Evolutionary conservation across 1,140 invertebrate species (phyloP).

Genomic region (Scaptomyza montana): DNA sequence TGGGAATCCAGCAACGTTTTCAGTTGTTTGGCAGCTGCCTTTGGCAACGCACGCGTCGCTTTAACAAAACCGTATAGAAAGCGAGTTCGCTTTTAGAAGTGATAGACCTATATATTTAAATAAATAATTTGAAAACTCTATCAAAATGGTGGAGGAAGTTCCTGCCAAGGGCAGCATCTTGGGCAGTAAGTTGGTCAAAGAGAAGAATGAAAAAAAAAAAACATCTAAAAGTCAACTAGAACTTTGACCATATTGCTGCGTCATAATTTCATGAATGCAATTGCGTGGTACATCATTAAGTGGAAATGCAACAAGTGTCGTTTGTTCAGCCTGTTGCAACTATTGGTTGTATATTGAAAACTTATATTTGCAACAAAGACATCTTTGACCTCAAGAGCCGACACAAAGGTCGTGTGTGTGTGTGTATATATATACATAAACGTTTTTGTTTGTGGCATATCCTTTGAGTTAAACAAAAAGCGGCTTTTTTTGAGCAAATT

Average conservation of each 20-base stretch:
- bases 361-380: constrained; percentile 13
- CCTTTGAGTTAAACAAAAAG: constrained; percentile 52
- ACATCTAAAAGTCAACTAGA: background rate
- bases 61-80: constrained; percentile 3
- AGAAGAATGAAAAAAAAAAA: background rate
- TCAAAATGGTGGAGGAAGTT: constrained; percentile 73
- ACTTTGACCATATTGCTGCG: background rate
- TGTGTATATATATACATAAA: constrained; percentile 3
- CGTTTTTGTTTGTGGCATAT: constrained; percentile 41
- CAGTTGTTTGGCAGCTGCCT: constrained; percentile 70
- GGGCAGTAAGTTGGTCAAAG: constrained; percentile 73
- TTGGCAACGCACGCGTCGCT: constrained; percentile 55
- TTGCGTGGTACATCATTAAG: constrained; percentile 50
- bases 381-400: constrained; percentile 67
- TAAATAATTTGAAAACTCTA: constrained; percentile 8
- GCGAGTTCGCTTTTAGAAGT: constrained; percentile 1
- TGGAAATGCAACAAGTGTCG: constrained; percentile 69
- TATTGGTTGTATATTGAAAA: constrained; percentile 13
- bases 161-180: constrained; percentile 76
- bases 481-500: constrained; percentile 56
- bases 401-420: constrained; percentile 65
- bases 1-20: constrained; percentile 61
- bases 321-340: constrained; percentile 33
- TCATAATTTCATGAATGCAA: constrained; percentile 58
- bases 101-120: background rate